Conservation (phyloP, 2,888 invertebrate genomes). For the Pyrrhia umbra region DNA sequence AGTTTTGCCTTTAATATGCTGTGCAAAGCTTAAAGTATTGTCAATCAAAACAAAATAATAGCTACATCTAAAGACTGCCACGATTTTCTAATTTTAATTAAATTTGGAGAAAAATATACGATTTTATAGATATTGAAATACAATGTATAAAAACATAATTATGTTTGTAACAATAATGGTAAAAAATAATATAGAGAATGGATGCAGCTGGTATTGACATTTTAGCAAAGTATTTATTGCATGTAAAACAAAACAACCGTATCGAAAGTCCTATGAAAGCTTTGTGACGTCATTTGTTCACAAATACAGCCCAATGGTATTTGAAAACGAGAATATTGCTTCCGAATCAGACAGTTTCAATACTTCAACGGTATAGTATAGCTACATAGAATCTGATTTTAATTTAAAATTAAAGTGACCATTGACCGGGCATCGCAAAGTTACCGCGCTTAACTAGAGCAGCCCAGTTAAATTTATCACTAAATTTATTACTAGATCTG, state of each 20-base stretch:
- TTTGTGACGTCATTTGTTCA: slow-evolving; percentile 1
- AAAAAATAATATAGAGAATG: neutral
- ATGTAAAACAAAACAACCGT: slow-evolving; percentile 2
- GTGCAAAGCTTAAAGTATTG: too few relatives aligned
- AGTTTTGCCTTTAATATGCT: too few relatives aligned
- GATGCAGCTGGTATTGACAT: neutral
- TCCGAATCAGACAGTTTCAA: slow-evolving; percentile 9
- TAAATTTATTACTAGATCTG: slow-evolving; percentile 45
- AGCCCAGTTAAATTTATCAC: slow-evolving; percentile 52
- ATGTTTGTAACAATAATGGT: neutral
- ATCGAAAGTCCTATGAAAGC: neutral
- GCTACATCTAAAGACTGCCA: too few relatives aligned
- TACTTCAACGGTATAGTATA: neutral
- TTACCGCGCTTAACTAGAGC: slow-evolving; percentile 39
- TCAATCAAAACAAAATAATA: too few relatives aligned
- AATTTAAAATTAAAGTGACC: slow-evolving; percentile 55
- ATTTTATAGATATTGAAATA: too few relatives aligned
- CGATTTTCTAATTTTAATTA: too few relatives aligned
- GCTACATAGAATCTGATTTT: slow-evolving; percentile 18
- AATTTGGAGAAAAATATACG: too few relatives aligned
- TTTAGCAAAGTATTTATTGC: neutral
- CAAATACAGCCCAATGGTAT: neutral
- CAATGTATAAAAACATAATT: too few relatives aligned
- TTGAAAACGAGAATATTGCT: slow-evolving; percentile 3
- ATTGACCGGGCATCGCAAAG: slow-evolving; percentile 38